Base-by-base conservation (phyloP, 2,113 vertebrate genomes). In the Centrocercus urophasianus region DNA sequence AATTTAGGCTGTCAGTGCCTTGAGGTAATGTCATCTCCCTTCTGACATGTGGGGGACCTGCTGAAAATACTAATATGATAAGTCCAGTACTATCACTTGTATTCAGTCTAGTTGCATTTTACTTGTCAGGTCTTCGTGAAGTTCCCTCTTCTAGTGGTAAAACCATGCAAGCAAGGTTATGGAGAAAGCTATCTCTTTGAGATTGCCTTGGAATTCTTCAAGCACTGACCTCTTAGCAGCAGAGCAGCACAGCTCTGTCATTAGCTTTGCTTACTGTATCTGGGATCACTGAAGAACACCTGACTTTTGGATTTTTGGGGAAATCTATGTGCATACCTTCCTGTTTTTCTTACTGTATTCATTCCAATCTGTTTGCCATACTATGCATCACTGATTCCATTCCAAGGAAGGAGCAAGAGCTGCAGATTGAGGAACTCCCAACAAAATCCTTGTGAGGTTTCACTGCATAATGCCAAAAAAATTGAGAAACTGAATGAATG, bases 1-100 rank as follows among this genome's bases (percentile, higher is more conserved):
- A 83, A 95, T 95, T 93, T 64, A 86, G 65, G 2, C 54, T 86
- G 75, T 78, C 85, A 83, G 36, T 86, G 70, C 76, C 90, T 95
- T 61, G 76, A 69, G 85, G 72, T 57, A 43, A 30, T 88, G 85
- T 91, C 73, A 54, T 95, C 69, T 72, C 88, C 61, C 61, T 72
- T 30, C 83, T 84, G 85, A 83, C 56, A 54, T 1, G 30, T 8
- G 65, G 83, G 40, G 57, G 73, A 81, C 36, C 76, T 93, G 76
- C 65, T 83, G 89, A 52, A 86, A 83, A 86, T 86, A 71, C 43
- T 54, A 2, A 81, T 63, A 27, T 54, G 59, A 13, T 5, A 54
- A 15, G 30, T 40, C 64, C 45, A 64, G 0, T n/a, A 48, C 20
- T 24, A 14, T 12, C 69, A 45, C 45, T 74, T 63, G 57, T 20